Percentiles rank a stretch among this genome's conserved stretches.
phyloP scores from a whole-genome alignment of 2,113 vertebrate genomes.

The Takifugu bimaculatus region DNA sequence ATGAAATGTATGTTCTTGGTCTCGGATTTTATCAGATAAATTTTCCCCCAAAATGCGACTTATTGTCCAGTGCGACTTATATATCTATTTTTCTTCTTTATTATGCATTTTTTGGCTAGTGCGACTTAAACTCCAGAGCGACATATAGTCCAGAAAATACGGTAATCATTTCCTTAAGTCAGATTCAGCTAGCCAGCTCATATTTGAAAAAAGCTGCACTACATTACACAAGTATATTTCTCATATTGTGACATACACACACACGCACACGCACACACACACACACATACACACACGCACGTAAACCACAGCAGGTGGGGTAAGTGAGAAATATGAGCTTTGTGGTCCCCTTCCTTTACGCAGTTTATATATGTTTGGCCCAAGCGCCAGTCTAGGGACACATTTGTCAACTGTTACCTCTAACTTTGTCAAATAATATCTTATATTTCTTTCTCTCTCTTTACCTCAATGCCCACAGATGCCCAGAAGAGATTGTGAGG shows the following conservation, averaged over 20 bases:
- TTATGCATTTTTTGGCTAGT: no score
- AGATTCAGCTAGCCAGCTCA: no score
- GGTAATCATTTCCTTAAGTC: no score
- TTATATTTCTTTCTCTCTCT: slow-evolving; percentile 5
- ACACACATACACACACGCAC: slow-evolving; percentile 4
- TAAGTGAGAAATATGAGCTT: slow-evolving; percentile 29
- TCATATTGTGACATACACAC: neutral
- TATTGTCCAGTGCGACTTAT: no score
- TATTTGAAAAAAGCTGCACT: neutral
- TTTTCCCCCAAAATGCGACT: no score
- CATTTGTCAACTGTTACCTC: slow-evolving; percentile 28
- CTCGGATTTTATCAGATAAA: no score
- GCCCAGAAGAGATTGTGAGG: slow-evolving; percentile 3
- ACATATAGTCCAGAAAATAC: no score
- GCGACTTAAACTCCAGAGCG: no score
- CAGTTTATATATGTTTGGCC: slow-evolving; percentile 14
- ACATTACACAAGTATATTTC: neutral
- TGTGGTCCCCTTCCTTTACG: slow-evolving; percentile 15
- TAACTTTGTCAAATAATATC: slow-evolving; percentile 26
- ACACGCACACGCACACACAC: neutral
- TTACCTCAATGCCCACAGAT: slow-evolving; percentile 10
- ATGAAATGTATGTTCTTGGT: no score
- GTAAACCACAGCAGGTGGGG: slow-evolving; percentile 1
- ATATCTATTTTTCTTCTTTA: no score
- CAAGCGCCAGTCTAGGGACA: slow-evolving; percentile 17